Evolutionary conservation across 2,797 vertebrate genomes (phyloP), one percentile per base, ranked within the genome.

Genomic region (Xenentodon cancila): DNA sequence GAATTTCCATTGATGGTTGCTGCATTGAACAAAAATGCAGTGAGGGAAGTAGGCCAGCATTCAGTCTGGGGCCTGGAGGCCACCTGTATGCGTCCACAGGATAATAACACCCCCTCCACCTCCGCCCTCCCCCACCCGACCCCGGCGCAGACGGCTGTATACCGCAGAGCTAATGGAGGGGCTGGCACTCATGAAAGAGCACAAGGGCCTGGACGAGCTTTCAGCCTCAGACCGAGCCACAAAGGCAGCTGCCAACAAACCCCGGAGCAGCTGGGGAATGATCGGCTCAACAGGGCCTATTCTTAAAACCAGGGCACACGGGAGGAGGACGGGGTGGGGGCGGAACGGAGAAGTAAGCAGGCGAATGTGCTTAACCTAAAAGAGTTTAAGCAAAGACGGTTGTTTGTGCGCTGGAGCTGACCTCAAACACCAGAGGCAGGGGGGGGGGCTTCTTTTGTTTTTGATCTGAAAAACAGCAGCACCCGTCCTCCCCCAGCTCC

Each of bases 41-140:
- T n/a, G n/a, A n/a, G n/a, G 62, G 54, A 90, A 88, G 84, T 79
- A 71, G 76, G 68, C 60, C 63, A 52, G 68, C 43, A 53, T 78
- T 80, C 54, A 77, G 61, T 50, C 27, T 6, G 3, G 30, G 43
- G 51, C 77, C 75, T 42, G 30, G 37, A 75, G 86, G 72, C 84
- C 89, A 93, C 88, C 91, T 89, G 89, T 81, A 86, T 85, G 79
- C 81, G 60, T 25, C 59, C 40, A 64, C 5, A 16, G 79, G 47
- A 88, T 78, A 89, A 91, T 64, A 67, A 68, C 69, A 22, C 11
- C 6, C n/a, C 53, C 62, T 20, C 1, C 4, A 37, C 50, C 16
- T 9, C 18, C 17, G 13, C 2, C 42, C 22, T 32, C 27, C 9
- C 1, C 54, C n/a, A n/a, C n/a, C n/a, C n/a, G n/a, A n/a, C n/a